Percentiles rank a stretch among this genome's conserved stretches.
Conservation (phyloP, 2,113 vertebrate genomes). For the Cyphomyrus discorhynchus region DNA sequence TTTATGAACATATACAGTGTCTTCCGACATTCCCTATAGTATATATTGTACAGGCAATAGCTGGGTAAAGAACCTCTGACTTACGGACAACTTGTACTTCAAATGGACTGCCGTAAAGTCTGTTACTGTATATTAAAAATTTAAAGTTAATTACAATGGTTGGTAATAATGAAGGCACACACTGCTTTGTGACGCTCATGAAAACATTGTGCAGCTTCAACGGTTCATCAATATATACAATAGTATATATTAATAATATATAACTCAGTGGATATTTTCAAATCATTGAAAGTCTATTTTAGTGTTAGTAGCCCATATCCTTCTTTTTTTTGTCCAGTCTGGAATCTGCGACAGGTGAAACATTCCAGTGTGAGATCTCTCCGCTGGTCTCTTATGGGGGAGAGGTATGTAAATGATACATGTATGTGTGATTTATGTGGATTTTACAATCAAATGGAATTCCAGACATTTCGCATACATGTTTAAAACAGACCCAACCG, state of each 20-base stretch:
- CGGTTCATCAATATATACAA: neutral
- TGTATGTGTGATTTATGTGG: neutral
- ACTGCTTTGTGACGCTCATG: neutral
- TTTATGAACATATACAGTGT: neutral
- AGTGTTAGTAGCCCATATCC: neutral
- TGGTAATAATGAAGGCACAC: neutral
- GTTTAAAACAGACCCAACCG: neutral
- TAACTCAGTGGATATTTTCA: neutral
- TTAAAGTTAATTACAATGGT: neutral
- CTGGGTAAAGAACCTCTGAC: neutral
- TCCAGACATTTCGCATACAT: neutral
- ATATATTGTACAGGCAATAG: neutral
- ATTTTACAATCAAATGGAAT: neutral
- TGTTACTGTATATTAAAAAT: neutral
- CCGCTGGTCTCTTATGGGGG: conserved; percentile 87
- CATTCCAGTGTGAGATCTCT: conserved; percentile 93
- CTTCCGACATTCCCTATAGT: neutral
- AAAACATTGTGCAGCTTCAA: neutral
- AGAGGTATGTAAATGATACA: conserved; percentile 69
- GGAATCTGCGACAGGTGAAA: conserved; percentile 81
- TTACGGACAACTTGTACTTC: neutral
- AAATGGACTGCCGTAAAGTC: neutral
- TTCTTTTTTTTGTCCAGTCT: conserved; percentile 55
- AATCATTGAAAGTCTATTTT: neutral
- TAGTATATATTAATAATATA: neutral